Evolutionary conservation across 2,113 vertebrate species (phyloP), one percentile per base, ranked within the genome.

Genomic region (Centropristis striata): DNA sequence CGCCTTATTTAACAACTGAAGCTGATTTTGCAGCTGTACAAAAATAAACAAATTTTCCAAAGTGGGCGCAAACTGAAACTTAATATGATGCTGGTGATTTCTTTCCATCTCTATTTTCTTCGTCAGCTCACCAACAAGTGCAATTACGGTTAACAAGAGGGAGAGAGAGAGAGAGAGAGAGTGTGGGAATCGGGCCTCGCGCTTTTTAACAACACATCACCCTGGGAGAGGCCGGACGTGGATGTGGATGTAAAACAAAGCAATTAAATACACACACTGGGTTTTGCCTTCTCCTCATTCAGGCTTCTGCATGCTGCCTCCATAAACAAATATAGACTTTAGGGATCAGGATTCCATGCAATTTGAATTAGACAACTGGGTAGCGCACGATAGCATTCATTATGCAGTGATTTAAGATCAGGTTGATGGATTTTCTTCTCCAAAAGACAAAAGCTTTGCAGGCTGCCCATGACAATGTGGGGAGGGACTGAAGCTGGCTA

Each of bases 71-170:
- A 36, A 32, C 27, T 21, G 63, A 49, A 78, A 74, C 66, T 63
- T 76, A 50, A 64, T 63, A 49, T 28, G 57, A 63, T 72, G 71
- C 59, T 20, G 54, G 57, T 69, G 9, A 80, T 90, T 87, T 87
- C 70, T 87, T 78, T 78, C 83, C 81, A 75, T 88, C 53, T 85
- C 54, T 66, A 28, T 88, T 89, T 89, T 85, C 86, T 86, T 46
- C 79, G 75, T 75, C 83, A 73, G 87, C 83, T 83, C 87, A 91
- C 92, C 90, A 93, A 94, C 95, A 93, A 92, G 86, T 63, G 81
- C 92, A 93, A 95, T 95, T 96, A 94, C 67, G 39, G 86, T 93
- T 94, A 94, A 94, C 92, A 92, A 95, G 93, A 92, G 50, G 9
- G 21, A 71, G 32, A 32, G 32, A 32, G 6, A 44, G 36, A 37